A percentile compares a stretch with the other conserved stretches of the same genome.
These are phyloP conservation scores for Rosalia funebris DNA, from an alignment of 2,888 invertebrate species.

Conservation along the genomic window DNA sequence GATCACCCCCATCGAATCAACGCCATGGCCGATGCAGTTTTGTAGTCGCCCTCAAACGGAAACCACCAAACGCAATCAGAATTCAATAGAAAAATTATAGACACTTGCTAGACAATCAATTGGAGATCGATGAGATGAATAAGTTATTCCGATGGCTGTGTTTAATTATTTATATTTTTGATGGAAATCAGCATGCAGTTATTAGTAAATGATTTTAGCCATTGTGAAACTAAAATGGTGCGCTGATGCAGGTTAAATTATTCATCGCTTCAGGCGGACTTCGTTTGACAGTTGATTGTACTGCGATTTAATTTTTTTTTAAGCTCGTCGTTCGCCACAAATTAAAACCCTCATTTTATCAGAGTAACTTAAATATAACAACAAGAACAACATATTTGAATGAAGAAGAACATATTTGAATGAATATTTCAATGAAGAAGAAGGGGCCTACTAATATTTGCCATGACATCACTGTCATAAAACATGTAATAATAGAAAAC, in stretches of 20 bases:
- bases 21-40: constrained; percentile 22
- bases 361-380: neutral
- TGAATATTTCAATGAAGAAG: too few relatives aligned
- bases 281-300: neutral
- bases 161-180: constrained; percentile 25
- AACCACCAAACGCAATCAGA: constrained; percentile 33
- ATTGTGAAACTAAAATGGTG: constrained; percentile 2
- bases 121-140: constrained; percentile 29
- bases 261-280: neutral
- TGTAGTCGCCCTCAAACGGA: constrained; percentile 29
- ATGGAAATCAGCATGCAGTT: neutral
- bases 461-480: too few relatives aligned
- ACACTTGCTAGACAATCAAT: constrained; percentile 30
- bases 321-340: neutral
- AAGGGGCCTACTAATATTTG: too few relatives aligned
- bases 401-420: too few relatives aligned
- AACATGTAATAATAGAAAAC: too few relatives aligned
- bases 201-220: neutral
- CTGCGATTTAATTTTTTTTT: neutral
- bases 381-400: neutral
- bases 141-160: constrained; percentile 14
- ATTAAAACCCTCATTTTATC: neutral
- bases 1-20: constrained; percentile 15
- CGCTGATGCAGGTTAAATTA: neutral
- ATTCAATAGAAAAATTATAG: constrained; percentile 33